These are phyloP conservation scores for Drosophila nr. perissopoda DNA, from an alignment of 2,888 invertebrate species.

Conservation along the genomic window DNA sequence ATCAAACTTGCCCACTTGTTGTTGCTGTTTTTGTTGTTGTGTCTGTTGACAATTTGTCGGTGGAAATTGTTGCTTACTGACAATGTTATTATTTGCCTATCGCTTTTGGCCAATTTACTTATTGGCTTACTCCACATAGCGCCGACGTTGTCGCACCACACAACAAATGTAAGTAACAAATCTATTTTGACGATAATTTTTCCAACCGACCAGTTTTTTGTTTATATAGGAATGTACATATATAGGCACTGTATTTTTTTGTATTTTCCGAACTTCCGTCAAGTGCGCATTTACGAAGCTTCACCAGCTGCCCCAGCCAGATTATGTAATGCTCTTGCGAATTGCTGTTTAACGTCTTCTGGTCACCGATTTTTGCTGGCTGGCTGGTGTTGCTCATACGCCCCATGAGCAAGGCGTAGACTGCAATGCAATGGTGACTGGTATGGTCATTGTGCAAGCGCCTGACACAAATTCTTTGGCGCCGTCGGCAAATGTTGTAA, in stretches of 20 bases:
- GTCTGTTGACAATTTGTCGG: constrained; percentile 41
- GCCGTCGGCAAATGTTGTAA: constrained; percentile 60
- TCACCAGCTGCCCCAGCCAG: constrained; percentile 32
- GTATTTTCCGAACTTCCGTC: constrained; percentile 70
- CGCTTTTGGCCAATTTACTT: constrained; percentile 72
- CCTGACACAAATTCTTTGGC: constrained; percentile 73
- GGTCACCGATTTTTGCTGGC: constrained; percentile 37
- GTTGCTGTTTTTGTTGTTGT: constrained; percentile 1
- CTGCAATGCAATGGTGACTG: constrained; percentile 21
- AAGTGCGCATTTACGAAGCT: constrained; percentile 55
- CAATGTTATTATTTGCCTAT: constrained; percentile 34
- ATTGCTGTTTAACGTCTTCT: constrained; percentile 68
- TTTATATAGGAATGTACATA: constrained; percentile 38
- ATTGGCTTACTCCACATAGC: constrained; percentile 79
- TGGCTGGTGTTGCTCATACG: constrained; percentile 60
- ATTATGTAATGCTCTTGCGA: constrained; percentile 66
- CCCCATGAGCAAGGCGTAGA: constrained; percentile 37
- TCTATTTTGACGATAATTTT: constrained; percentile 54
- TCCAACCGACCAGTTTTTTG: constrained; percentile 41
- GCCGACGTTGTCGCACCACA: constrained; percentile 32
- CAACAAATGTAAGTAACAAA: constrained; percentile 41
- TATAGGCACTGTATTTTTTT: constrained; percentile 38
- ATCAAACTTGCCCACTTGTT: constrained; percentile 2
- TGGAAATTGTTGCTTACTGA: constrained; percentile 36
- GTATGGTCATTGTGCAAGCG: constrained; percentile 63